These are phyloP conservation scores for Ophioninae sp. DNA, from an alignment of 2,888 invertebrate species.

Conservation along the genomic window DNA sequence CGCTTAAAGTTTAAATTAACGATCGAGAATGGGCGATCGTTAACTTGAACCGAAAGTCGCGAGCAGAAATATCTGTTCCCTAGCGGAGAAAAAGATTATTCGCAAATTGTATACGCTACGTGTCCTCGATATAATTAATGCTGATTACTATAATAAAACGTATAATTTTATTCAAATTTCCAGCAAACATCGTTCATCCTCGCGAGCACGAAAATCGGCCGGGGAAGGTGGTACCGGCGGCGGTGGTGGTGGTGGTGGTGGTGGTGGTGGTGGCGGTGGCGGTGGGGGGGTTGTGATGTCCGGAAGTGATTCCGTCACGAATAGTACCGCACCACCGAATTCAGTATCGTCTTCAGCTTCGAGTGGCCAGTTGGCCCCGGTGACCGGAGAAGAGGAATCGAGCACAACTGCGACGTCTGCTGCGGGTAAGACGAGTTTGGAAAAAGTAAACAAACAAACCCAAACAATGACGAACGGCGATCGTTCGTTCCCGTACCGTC, in stretches of 20 bases:
- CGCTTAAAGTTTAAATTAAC: no score
- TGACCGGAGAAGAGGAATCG: slow-evolving; percentile 76
- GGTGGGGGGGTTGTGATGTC: slow-evolving; percentile 73
- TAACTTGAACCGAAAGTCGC: no score
- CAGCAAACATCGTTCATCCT: slow-evolving; percentile 81
- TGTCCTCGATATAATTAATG: no score
- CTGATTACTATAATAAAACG: no score
- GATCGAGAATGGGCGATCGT: no score
- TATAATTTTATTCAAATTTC: slow-evolving; percentile 52
- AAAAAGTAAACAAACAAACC: slow-evolving; percentile 48
- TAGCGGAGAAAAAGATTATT: no score
- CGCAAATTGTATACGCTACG: no score
- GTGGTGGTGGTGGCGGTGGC: no score
- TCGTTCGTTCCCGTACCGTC: not conserved
- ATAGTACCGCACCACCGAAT: slow-evolving; percentile 73
- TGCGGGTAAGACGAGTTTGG: slow-evolving; percentile 67
- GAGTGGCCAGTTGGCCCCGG: slow-evolving; percentile 74
- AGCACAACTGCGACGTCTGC: slow-evolving; percentile 75
- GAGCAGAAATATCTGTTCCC: no score
- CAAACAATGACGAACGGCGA: no score
- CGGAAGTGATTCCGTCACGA: slow-evolving; percentile 76
- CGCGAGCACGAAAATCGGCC: slow-evolving; percentile 80
- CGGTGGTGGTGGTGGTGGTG: no score
- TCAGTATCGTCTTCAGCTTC: slow-evolving; percentile 75
- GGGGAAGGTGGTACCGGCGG: slow-evolving; percentile 83